Evolutionary conservation across 2,888 invertebrate species (phyloP).

Genomic region (Malacosoma neustria): DNA sequence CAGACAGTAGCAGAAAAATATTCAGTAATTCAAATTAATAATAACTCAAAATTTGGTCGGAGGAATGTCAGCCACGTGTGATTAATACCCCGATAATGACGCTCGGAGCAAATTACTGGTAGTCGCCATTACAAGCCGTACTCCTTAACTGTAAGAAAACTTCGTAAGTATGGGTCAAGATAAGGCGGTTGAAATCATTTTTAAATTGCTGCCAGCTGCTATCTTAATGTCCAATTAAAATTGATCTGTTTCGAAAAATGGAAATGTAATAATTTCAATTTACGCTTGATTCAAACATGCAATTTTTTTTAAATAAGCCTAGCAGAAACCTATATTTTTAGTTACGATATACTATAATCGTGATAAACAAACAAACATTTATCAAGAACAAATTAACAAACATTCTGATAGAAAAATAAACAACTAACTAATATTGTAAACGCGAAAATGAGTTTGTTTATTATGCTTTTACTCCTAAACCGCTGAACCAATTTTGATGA

Average conservation of each 20-base stretch:
- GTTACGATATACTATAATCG: too few relatives aligned
- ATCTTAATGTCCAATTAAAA: background rate
- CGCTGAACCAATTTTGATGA: too few relatives aligned
- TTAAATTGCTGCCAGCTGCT: background rate
- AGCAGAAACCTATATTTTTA: too few relatives aligned
- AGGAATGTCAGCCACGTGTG: conserved; percentile 1
- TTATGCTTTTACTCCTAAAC: too few relatives aligned
- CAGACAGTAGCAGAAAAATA: background rate
- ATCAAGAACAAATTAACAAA: too few relatives aligned
- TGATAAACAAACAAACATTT: too few relatives aligned
- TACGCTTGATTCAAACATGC: too few relatives aligned
- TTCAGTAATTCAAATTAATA: conserved; percentile 2
- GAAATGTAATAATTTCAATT: too few relatives aligned
- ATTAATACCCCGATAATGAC: conserved; percentile 1
- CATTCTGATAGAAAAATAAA: too few relatives aligned
- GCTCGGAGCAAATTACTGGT: background rate
- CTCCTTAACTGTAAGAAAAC: background rate
- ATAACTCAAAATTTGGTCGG: background rate
- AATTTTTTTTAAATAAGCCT: too few relatives aligned
- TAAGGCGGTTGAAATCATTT: background rate
- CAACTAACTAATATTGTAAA: too few relatives aligned
- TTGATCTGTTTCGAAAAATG: background rate
- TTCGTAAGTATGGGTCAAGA: background rate
- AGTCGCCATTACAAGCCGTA: background rate
- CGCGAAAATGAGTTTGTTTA: too few relatives aligned